Conservation (phyloP, 2,888 invertebrate species). For the Polyploca ridens region DNA sequence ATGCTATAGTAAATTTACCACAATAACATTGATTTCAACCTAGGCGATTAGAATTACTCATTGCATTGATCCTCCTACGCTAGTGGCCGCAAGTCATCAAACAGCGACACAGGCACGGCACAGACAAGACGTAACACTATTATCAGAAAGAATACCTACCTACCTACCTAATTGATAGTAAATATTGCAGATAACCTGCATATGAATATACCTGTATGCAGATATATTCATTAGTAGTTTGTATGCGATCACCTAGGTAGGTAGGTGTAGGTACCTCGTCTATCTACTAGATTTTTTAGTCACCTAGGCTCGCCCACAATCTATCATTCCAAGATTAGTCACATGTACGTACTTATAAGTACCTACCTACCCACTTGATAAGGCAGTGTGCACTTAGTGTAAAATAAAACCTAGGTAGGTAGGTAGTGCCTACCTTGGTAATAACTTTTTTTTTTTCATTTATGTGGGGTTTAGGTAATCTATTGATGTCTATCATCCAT, state of each 20-base stretch:
- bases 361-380: too few relatives aligned
- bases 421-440: too few relatives aligned
- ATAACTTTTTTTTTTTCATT: too few relatives aligned
- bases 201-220: neutral
- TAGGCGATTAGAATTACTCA: constrained; percentile 67
- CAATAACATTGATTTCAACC: constrained; percentile 55
- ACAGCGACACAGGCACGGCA: neutral
- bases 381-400: too few relatives aligned
- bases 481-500: too few relatives aligned
- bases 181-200: too few relatives aligned
- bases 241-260: neutral
- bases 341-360: constrained; percentile 18
- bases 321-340: constrained; percentile 47
- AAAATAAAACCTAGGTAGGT: too few relatives aligned
- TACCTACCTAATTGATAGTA: neutral
- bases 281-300: constrained; percentile 38
- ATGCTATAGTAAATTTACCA: constrained; percentile 60
- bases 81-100: constrained; percentile 46
- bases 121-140: constrained; percentile 11
- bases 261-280: constrained; percentile 4
- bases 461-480: too few relatives aligned
- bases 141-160: neutral
- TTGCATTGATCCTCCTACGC: constrained; percentile 51
- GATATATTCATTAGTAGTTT: neutral
- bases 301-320: constrained; percentile 41